Evolutionary conservation across 2,888 invertebrate genomes (phyloP).

Genomic region (Sinhomidia bicolor): DNA sequence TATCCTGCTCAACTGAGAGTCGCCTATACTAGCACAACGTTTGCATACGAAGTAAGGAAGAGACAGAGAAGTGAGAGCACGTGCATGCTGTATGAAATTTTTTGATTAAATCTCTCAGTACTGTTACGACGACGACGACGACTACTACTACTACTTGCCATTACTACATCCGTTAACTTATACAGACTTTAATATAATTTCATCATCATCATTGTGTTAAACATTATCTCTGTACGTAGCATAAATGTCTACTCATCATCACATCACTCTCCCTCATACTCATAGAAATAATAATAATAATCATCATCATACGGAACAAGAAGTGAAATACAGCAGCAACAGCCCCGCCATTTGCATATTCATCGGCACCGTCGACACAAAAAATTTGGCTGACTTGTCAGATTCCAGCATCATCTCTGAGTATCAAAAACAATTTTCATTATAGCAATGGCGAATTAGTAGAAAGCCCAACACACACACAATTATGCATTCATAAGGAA

Average conservation of each 20-base stretch:
- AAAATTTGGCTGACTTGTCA: slow-evolving; percentile 29
- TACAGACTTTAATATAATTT: background rate
- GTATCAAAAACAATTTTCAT: slow-evolving; percentile 35
- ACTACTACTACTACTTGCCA: too few species aligned
- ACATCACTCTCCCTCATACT: slow-evolving; percentile 27
- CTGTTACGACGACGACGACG: slow-evolving; percentile 2
- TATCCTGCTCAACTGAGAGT: background rate
- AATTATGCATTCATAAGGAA: background rate
- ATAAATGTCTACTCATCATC: slow-evolving; percentile 62
- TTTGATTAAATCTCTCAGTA: slow-evolving; percentile 26
- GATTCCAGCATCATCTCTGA: slow-evolving; percentile 18
- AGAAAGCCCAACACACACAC: too few species aligned
- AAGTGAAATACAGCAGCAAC: slow-evolving; percentile 29
- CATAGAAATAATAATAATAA: too few species aligned
- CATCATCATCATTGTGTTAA: background rate
- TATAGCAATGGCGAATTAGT: slow-evolving; percentile 60
- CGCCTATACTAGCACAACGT: background rate
- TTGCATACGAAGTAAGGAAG: slow-evolving; percentile 6
- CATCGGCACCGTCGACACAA: background rate
- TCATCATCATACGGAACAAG: slow-evolving; percentile 36
- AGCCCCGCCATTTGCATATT: slow-evolving; percentile 7
- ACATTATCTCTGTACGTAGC: slow-evolving; percentile 6
- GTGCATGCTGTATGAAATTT: slow-evolving; percentile 55
- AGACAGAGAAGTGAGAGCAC: slow-evolving; percentile 44
- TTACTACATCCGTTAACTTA: slow-evolving; percentile 1